These are phyloP conservation scores for Dermatophagoides farinae DNA, from an alignment of 1,140 invertebrate genomes.

Conservation along the genomic window DNA sequence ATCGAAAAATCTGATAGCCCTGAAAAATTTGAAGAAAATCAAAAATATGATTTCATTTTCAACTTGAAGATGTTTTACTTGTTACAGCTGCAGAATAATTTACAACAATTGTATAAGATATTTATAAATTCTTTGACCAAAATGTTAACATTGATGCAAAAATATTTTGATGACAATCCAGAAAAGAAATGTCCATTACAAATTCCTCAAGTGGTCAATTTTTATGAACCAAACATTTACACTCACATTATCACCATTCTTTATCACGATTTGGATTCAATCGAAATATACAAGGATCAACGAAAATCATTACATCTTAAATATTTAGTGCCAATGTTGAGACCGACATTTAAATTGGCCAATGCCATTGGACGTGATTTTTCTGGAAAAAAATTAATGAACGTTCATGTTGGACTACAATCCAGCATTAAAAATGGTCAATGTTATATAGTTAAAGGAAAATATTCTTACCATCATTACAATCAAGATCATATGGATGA, in stretches of 20 bases:
- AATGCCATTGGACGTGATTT: background rate
- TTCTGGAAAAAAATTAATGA: conserved; percentile 41
- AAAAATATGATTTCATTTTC: background rate
- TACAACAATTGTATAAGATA: background rate
- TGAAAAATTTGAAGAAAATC: background rate
- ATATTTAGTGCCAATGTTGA: conserved; percentile 40
- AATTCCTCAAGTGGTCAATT: conserved; percentile 5
- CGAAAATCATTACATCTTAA: conserved; percentile 39
- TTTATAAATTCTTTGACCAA: background rate
- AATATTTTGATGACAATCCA: background rate
- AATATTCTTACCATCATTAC: conserved; percentile 88
- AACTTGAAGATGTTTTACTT: background rate
- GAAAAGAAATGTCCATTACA: background rate
- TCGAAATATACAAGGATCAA: conserved; percentile 32
- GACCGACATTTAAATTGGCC: conserved; percentile 42
- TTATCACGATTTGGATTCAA: conserved; percentile 6
- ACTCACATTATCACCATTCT: background rate
- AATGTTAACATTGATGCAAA: background rate
- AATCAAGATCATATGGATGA: conserved; percentile 88
- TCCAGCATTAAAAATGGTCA: conserved; percentile 1
- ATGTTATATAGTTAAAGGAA: conserved; percentile 47
- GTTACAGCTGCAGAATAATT: background rate
- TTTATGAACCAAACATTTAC: background rate
- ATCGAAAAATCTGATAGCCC: background rate
- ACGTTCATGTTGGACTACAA: conserved; percentile 44